Base-by-base conservation (phyloP, 92 coral and sea anemone species). In the Montipora capitata region DNA sequence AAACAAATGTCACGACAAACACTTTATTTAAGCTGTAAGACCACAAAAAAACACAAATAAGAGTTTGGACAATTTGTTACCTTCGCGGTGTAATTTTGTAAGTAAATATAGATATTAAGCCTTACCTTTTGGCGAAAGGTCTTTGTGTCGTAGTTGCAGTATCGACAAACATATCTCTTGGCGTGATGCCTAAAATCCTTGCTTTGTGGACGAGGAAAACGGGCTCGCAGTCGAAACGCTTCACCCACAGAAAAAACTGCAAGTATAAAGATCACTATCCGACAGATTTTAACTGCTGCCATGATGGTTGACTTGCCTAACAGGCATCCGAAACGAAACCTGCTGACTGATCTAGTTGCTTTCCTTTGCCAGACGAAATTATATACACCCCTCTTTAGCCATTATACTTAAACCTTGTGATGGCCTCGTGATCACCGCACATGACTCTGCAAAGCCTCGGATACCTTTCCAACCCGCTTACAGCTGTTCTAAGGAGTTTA, bases 91-190 rank as follows among this genome's bases (percentile, higher is more conserved):
- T 48, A 5, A 48, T 5, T 27, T 10, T 5, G 52, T 14, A 51
- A 68, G 18, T 39, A 13, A 51, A 40, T 3, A 8, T 68, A 56
- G 15, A 15, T 61, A 65, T 15, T 51, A 58, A 43, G 72, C 80
- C 94, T 84, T 49, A 92, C 99, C 99, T 89, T 97, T 83, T 98
- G 99, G 18, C 89, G 91, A 48, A 68, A 89, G 74, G 90, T 91
- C 79, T 84, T 92, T 12, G 99, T 98, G 45, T 98, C 99, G 65
- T 98, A 98, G 65, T 79, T 85, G 72, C 99, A 98, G 89, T 82
- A 96, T 56, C 85, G 85, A 75, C 99, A 98, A 15, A 92, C 43
- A 14, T 96, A 86, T 51, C 94, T 87, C 95, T 98, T 96, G 8
- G 98, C 86, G 39, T 91, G 79, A 35, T 79, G 93, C n/a, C 89